A percentile compares a stretch with the other conserved stretches of the same genome.
Evolutionary conservation across 2,888 invertebrate genomes (phyloP).

Genomic region (Lasioglossum leucozonium): DNA sequence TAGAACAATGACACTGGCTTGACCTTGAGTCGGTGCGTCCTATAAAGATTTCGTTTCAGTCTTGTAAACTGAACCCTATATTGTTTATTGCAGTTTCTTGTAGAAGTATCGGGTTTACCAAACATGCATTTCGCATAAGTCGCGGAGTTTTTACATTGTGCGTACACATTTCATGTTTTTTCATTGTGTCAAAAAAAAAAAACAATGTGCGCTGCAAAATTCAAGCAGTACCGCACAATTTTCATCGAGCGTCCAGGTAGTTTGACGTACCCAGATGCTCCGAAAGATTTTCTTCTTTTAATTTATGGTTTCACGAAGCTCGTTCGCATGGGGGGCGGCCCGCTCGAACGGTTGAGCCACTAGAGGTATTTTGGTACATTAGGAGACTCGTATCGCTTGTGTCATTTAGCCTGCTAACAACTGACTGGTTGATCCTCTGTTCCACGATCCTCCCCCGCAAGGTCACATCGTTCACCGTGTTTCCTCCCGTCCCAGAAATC

Average conservation of each 20-base stretch:
- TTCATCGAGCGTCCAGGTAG: background rate
- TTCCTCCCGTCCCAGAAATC: conserved; percentile 24
- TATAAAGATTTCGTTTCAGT: background rate
- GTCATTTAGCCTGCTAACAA: conserved; percentile 67
- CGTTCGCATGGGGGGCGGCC: background rate
- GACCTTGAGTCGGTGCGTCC: background rate
- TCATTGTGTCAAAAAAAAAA: no score
- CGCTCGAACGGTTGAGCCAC: conserved; percentile 56
- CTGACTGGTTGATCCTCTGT: conserved; percentile 58
- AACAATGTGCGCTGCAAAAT: no score
- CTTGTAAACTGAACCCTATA: background rate
- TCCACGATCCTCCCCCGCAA: conserved; percentile 34
- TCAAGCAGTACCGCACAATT: no score
- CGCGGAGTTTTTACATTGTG: background rate
- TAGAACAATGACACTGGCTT: background rate
- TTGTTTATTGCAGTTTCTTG: background rate
- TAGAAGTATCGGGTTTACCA: no score
- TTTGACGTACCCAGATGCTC: background rate
- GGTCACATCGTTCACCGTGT: background rate
- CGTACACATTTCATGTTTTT: no score
- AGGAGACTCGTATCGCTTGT: conserved; percentile 68
- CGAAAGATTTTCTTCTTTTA: background rate
- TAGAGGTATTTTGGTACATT: conserved; percentile 60
- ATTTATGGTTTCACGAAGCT: conserved; percentile 10
- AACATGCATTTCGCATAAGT: background rate